Evolutionary conservation across 2,888 invertebrate species (phyloP).

Genomic region (Leucania comma): DNA sequence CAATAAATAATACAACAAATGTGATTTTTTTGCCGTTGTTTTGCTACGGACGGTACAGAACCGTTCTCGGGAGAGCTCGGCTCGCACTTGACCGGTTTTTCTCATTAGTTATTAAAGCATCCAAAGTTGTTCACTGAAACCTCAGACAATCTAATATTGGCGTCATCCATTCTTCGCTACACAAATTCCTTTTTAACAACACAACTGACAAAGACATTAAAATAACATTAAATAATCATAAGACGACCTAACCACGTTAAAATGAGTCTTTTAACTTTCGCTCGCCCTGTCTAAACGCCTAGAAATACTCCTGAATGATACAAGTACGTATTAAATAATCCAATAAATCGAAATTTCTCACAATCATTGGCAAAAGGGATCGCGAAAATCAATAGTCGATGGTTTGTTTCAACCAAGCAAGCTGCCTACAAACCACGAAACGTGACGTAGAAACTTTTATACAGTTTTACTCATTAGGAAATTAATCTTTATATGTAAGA

Average conservation of each 20-base stretch:
- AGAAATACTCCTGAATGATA: background rate
- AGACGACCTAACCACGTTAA: background rate
- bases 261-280: background rate
- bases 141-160: background rate
- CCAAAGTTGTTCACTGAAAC: background rate
- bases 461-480: conserved; percentile 34
- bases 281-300: background rate
- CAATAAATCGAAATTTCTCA: conserved; percentile 84
- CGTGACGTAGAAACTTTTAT: conserved; percentile 51
- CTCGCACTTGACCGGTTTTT: background rate
- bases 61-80: fast-evolving
- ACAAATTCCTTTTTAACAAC: conserved; percentile 1
- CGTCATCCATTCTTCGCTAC: background rate
- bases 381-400: conserved; percentile 88
- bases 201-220: conserved; percentile 4
- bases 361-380: conserved; percentile 74
- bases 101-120: background rate
- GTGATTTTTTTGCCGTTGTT: too few relatives aligned
- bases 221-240: conserved; percentile 3
- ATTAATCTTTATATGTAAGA: background rate
- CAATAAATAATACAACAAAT: too few relatives aligned
- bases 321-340: conserved; percentile 53
- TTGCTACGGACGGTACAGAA: too few relatives aligned
- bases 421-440: conserved; percentile 60
- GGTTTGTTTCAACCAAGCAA: conserved; percentile 74